phyloP scores from a whole-genome alignment of 2,888 invertebrate genomes.

The Dolichopus griseipennis region DNA sequence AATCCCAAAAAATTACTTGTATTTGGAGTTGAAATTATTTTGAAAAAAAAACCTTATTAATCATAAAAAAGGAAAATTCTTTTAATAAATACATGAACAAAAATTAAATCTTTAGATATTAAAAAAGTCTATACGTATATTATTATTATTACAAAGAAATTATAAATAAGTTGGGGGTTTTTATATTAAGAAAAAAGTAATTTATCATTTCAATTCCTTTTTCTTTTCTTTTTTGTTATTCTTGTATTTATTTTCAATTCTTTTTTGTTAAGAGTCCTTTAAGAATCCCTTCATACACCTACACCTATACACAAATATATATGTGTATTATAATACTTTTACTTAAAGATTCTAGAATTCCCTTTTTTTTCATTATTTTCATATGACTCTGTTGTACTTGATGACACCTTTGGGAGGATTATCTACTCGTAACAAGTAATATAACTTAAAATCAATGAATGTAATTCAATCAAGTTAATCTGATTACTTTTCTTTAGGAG shows the following conservation, averaged over 20 bases:
- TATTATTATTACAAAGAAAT: not conserved
- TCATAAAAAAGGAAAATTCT: not conserved
- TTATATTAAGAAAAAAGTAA: not conserved
- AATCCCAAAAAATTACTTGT: no score
- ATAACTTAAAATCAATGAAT: conserved; percentile 6
- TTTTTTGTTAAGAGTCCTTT: not conserved
- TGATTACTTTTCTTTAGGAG: not conserved
- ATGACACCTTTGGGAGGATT: conserved; percentile 6
- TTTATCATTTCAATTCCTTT: not conserved
- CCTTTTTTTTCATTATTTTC: not conserved
- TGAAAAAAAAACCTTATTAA: no score
- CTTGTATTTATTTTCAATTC: not conserved
- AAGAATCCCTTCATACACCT: not conserved
- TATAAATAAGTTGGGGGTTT: not conserved
- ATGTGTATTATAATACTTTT: not conserved
- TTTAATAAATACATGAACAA: not conserved
- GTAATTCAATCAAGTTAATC: conserved; percentile 6
- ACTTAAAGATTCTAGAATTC: not conserved
- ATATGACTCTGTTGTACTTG: not conserved
- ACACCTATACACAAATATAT: not conserved
- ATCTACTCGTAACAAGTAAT: not conserved
- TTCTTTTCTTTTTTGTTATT: not conserved
- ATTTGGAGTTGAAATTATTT: no score
- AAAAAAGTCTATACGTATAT: no score
- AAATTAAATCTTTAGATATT: no score